Evolutionary conservation across 2,888 invertebrate genomes (phyloP).

Genomic region (Bugulina stolonifera): DNA sequence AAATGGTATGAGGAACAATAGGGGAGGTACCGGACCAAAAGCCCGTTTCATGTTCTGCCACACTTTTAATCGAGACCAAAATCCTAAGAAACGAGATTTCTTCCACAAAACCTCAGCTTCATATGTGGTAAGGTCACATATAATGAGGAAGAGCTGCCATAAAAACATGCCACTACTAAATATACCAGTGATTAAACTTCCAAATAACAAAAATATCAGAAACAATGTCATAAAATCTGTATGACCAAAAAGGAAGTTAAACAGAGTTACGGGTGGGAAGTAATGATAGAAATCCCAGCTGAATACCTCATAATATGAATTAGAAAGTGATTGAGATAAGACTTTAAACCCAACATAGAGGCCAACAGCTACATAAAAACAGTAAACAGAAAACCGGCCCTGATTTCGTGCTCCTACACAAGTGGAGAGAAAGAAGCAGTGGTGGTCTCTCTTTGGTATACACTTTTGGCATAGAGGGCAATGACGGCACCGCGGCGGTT

Average conservation of each 20-base stretch:
- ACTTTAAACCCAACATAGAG: neutral
- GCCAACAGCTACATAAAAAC: neutral
- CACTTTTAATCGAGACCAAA: neutral
- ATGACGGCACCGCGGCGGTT: neutral
- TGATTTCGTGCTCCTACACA: neutral
- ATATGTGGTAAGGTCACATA: neutral
- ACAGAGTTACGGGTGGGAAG: neutral
- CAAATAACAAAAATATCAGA: neutral
- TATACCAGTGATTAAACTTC: neutral
- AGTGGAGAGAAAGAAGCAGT: neutral
- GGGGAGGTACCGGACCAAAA: neutral
- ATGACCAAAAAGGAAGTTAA: neutral
- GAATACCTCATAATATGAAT: neutral
- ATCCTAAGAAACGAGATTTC: neutral
- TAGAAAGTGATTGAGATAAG: neutral
- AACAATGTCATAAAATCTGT: neutral
- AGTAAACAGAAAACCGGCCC: neutral
- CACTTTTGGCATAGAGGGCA: neutral
- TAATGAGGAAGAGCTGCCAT: neutral
- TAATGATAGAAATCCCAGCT: neutral
- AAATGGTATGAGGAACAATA: neutral
- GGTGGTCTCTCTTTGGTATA: neutral
- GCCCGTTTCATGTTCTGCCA: neutral
- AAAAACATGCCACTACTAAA: neutral
- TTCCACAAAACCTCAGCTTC: neutral